Evolutionary conservation across 2,888 invertebrate species (phyloP), one percentile per base, ranked within the genome.

Genomic region (Dynastes tityus): DNA sequence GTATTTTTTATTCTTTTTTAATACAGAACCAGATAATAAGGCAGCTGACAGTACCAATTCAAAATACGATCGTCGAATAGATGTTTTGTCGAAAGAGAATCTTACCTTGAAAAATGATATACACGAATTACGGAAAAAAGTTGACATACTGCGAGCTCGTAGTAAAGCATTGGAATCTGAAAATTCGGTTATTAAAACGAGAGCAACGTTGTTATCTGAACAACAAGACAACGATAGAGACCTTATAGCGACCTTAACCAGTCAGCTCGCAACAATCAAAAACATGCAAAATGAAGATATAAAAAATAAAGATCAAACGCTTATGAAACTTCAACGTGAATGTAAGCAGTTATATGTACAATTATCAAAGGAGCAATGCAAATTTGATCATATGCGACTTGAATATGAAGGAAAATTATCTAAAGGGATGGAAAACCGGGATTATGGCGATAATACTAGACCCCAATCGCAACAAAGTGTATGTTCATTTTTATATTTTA

Each of bases 101-200:
- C 87, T 89, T 1, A 84, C 85, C 0, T 84, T 93, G 0, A 92
- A 91, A 85, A 85, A 87, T 2, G 91, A 92, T 45, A 88, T 92
- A 79, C 91, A 92, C 32, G 92, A 92, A 0, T 86, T 91, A 5
- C 93, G 92, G 82, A 92, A 89, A 79, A 95, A 93, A 85, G 85
- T 92, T 1, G 92, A 94, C n/a, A 93, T 92, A 0, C 88, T 92
- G 0, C 93, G 91, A 85, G 93, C 94, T 45, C 91, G 95, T 82
- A 91, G 92, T 78, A 92, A 91, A 84, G 93, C 93, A 73, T 87
- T 95, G 29, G 94, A 94, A 83, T 91, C 91, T 78, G 95, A 95
- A 80, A 86, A 91, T 13, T 89, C 89, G 0, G 89, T 89, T 0
- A 88, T 91, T 45, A 92, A 92, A 84, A 90, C 91, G 51, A 94